phyloP scores from a whole-genome alignment of 2,888 invertebrate species.

The Linnaemya vulpina region DNA sequence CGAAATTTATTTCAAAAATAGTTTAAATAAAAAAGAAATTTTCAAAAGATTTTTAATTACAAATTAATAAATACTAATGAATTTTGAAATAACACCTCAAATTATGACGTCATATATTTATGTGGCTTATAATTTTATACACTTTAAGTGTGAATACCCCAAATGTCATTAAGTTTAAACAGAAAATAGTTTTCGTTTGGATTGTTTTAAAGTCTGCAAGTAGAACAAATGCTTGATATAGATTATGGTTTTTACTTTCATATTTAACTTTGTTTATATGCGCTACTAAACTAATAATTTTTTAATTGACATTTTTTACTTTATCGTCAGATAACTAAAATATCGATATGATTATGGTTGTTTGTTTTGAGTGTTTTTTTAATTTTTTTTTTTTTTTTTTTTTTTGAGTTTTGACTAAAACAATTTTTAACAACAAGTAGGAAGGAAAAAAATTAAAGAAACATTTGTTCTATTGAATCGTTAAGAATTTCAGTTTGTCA shows the following conservation, averaged over 20 bases:
- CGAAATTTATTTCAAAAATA: too few species aligned
- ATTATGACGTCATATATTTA: too few species aligned
- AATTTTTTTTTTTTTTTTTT: constrained; percentile 18
- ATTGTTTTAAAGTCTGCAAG: neutral
- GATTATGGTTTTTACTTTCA: constrained; percentile 46
- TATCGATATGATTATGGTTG: constrained; percentile 64
- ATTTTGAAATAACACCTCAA: too few species aligned
- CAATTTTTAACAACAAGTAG: neutral
- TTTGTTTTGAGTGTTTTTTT: constrained; percentile 12
- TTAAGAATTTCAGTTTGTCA: constrained; percentile 56
- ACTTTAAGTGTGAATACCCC: too few species aligned
- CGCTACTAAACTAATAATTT: constrained; percentile 64
- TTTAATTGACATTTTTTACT: constrained; percentile 66
- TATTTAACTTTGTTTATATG: constrained; percentile 28
- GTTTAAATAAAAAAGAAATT: too few species aligned
- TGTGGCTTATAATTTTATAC: too few species aligned
- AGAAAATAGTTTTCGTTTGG: neutral
- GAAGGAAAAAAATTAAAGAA: constrained; percentile 14
- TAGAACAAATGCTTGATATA: constrained; percentile 12
- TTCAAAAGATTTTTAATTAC: too few species aligned
- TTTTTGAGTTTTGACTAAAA: constrained; percentile 40
- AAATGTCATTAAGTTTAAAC: too few species aligned
- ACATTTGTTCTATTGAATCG: constrained; percentile 14
- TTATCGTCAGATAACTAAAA: constrained; percentile 64
- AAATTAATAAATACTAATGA: too few species aligned